These are phyloP conservation scores for Archips xylosteana DNA, from an alignment of 2,888 invertebrate genomes.

Conservation along the genomic window DNA sequence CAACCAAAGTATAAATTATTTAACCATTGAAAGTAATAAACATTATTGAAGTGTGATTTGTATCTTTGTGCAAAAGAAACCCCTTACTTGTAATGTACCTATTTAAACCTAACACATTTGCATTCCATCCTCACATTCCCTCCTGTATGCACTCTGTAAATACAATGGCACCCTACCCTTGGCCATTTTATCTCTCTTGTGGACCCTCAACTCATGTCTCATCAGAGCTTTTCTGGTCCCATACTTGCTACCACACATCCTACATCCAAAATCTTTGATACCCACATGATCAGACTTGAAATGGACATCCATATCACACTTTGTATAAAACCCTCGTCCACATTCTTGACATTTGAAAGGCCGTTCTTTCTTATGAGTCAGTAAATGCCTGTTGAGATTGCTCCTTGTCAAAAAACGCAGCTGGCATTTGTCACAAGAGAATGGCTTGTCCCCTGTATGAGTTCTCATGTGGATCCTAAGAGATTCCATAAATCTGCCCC, in stretches of 20 bases:
- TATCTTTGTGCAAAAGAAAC: not conserved
- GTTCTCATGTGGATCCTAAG: slow-evolving; percentile 66
- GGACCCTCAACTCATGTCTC: slow-evolving; percentile 69
- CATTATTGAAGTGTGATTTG: slow-evolving; percentile 11
- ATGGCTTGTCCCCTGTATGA: slow-evolving; percentile 67
- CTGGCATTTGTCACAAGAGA: slow-evolving; percentile 65
- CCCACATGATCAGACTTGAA: slow-evolving; percentile 66
- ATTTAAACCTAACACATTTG: not conserved
- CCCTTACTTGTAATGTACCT: not conserved
- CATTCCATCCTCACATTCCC: slow-evolving; percentile 26
- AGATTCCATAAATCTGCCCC: slow-evolving; percentile 64
- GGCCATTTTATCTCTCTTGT: slow-evolving; percentile 68
- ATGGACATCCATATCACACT: slow-evolving; percentile 64
- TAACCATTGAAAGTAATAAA: slow-evolving; percentile 21
- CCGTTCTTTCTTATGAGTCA: slow-evolving; percentile 65
- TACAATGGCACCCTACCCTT: slow-evolving; percentile 71
- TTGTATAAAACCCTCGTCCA: slow-evolving; percentile 61
- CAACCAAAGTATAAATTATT: slow-evolving; percentile 16
- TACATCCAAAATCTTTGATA: slow-evolving; percentile 63
- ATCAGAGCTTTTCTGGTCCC: slow-evolving; percentile 65
- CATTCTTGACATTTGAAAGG: slow-evolving; percentile 67
- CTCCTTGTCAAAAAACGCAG: slow-evolving; percentile 64
- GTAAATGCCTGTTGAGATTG: slow-evolving; percentile 67
- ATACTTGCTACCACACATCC: slow-evolving; percentile 66
- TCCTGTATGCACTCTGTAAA: slow-evolving; percentile 62